These are phyloP conservation scores for Acronicta psi DNA, from an alignment of 2,888 invertebrate genomes.

Conservation along the genomic window DNA sequence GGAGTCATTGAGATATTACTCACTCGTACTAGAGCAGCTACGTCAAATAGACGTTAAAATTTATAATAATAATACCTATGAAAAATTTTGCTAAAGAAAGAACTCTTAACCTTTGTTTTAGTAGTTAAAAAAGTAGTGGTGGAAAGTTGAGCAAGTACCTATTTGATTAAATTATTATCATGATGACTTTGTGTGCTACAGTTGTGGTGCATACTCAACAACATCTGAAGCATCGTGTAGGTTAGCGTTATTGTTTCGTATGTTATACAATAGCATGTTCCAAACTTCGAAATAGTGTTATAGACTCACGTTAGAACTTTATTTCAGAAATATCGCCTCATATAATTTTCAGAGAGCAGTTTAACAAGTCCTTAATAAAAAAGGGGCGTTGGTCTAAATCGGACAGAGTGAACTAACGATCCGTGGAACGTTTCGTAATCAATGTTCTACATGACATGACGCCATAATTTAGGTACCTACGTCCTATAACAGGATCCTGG, in stretches of 20 bases:
- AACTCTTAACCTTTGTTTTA: too few relatives aligned
- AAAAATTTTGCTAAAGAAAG: too few relatives aligned
- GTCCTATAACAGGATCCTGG: background rate
- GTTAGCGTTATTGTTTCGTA: too few relatives aligned
- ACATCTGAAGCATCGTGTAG: too few relatives aligned
- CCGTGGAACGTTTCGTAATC: slow-evolving; percentile 31
- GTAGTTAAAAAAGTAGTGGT: too few relatives aligned
- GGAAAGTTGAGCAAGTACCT: too few relatives aligned
- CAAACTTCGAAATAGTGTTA: slow-evolving; percentile 6
- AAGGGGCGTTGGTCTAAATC: slow-evolving; percentile 27
- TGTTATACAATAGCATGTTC: too few relatives aligned
- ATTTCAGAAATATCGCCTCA: slow-evolving; percentile 12
- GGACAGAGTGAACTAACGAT: slow-evolving; percentile 22
- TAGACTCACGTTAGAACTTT: slow-evolving; percentile 19
- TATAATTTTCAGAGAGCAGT: slow-evolving; percentile 27
- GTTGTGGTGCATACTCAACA: too few relatives aligned
- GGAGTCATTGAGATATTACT: background rate
- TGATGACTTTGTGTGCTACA: too few relatives aligned
- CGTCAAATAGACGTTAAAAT: slow-evolving; percentile 2
- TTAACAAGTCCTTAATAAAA: slow-evolving; percentile 41
- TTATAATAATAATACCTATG: too few relatives aligned
- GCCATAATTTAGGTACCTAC: slow-evolving; percentile 4
- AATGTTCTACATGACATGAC: slow-evolving; percentile 14
- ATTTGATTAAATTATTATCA: too few relatives aligned
- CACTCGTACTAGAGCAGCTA: slow-evolving; percentile 3